Evolutionary conservation across 2,113 vertebrate species (phyloP).

Genomic region (Phoenicopterus ruber): DNA sequence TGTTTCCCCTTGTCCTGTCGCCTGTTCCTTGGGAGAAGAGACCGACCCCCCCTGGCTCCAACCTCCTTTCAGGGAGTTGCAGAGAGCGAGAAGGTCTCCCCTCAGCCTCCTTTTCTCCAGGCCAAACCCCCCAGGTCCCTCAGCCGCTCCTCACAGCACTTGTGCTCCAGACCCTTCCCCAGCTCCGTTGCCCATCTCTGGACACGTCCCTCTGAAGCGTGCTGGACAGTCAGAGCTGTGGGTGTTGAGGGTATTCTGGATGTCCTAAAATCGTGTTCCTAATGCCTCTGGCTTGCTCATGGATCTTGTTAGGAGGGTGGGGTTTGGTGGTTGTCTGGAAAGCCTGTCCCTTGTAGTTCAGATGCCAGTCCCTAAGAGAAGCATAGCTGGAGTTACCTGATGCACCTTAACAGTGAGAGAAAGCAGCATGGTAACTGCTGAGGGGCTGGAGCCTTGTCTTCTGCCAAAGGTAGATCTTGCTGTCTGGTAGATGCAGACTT

Average conservation of each 20-base stretch:
- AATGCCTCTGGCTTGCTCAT: rapidly evolving
- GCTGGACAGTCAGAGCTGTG: neutral
- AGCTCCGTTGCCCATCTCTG: too few relatives aligned
- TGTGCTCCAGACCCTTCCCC: too few relatives aligned
- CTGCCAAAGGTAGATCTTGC: neutral
- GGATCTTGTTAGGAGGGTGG: neutral
- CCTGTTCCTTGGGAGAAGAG: too few relatives aligned
- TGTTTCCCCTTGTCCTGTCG: too few relatives aligned
- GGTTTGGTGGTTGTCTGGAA: neutral
- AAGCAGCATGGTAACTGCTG: neutral
- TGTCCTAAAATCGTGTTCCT: neutral
- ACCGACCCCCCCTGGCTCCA: too few relatives aligned
- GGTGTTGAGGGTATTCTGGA: neutral
- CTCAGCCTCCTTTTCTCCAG: too few relatives aligned
- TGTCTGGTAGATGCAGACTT: neutral
- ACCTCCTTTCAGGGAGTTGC: too few relatives aligned
- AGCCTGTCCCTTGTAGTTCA: neutral
- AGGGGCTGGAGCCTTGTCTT: neutral
- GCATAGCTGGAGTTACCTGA: neutral
- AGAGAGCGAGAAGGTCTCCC: too few relatives aligned
- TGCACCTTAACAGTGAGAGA: neutral
- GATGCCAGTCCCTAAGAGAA: neutral
- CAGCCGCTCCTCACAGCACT: too few relatives aligned
- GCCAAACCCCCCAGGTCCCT: too few relatives aligned
- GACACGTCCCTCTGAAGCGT: neutral